Percentiles rank a stretch among this genome's conserved stretches.
Conservation (phyloP, 2,113 vertebrate species). For the zebrafish (Danio rerio) region DNA sequence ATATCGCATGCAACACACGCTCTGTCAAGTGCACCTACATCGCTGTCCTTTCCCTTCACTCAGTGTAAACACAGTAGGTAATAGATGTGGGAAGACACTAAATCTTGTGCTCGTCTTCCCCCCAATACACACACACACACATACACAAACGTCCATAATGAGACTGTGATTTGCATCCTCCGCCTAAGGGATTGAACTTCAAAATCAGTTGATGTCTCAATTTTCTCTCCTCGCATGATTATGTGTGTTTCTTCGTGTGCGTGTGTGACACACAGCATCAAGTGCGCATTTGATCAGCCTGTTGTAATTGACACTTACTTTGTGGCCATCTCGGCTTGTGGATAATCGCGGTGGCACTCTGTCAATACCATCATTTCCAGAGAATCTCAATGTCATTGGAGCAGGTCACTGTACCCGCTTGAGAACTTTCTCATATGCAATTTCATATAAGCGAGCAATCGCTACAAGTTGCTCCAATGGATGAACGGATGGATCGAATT, state of each 20-base stretch:
- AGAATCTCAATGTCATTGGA: constrained; percentile 30
- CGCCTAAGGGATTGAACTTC: constrained; percentile 5
- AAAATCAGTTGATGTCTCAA: constrained; percentile 33
- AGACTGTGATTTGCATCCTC: constrained; percentile 48
- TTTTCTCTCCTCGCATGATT: constrained; percentile 22
- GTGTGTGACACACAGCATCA: constrained; percentile 32
- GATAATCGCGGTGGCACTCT: background rate
- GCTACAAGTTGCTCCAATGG: constrained; percentile 5
- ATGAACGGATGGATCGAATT: constrained; percentile 1
- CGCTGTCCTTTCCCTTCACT: constrained; percentile 13
- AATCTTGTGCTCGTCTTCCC: constrained; percentile 8
- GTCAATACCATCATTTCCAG: constrained; percentile 5
- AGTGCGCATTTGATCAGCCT: constrained; percentile 25
- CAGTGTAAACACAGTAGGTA: constrained; percentile 17
- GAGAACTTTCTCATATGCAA: constrained; percentile 5
- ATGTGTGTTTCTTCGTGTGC: constrained; percentile 43
- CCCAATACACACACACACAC: constrained; percentile 5
- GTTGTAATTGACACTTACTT: constrained; percentile 31
- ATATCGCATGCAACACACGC: constrained; percentile 30
- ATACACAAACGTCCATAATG: constrained; percentile 24
- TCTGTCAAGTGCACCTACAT: constrained; percentile 18
- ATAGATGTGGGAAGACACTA: constrained; percentile 20
- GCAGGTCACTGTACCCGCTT: constrained; percentile 16
- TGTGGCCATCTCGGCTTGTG: background rate
- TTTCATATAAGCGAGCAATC: background rate